Conservation (phyloP, 2,113 vertebrate species). For the Salvelinus fontinalis region DNA sequence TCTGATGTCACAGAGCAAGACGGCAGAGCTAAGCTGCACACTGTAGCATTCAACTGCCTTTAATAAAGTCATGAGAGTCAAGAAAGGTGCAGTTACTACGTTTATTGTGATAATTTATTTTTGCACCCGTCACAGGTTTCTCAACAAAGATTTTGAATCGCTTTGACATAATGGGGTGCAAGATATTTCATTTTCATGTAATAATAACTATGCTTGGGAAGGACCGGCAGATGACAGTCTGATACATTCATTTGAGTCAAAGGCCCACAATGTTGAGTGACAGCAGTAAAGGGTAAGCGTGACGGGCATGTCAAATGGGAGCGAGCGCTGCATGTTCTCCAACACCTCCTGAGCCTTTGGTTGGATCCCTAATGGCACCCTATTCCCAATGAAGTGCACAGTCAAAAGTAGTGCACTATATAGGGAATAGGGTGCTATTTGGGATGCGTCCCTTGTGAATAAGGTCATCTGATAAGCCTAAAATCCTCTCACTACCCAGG, state of each 20-base stretch:
- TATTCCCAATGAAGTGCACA: no score
- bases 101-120: not conserved
- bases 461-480: conserved; percentile 66
- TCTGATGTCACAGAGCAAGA: not conserved
- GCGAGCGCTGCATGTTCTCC: conserved; percentile 4
- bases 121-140: not conserved
- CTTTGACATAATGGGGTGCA: not conserved
- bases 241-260: not conserved
- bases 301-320: conserved; percentile 1
- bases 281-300: not conserved
- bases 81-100: not conserved
- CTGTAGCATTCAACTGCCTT: not conserved
- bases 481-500: not conserved
- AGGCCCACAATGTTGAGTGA: not conserved
- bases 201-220: not conserved
- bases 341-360: conserved; percentile 7
- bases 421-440: not conserved
- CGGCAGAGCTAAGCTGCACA: not conserved
- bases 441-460: conserved; percentile 9
- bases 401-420: no score
- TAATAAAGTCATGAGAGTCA: not conserved
- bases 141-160: not conserved
- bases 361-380: no score
- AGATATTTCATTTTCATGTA: not conserved
- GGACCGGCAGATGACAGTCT: not conserved